Evolutionary conservation across 2,113 vertebrate genomes (phyloP).

Genomic region (Puffinus mauretanicus): DNA sequence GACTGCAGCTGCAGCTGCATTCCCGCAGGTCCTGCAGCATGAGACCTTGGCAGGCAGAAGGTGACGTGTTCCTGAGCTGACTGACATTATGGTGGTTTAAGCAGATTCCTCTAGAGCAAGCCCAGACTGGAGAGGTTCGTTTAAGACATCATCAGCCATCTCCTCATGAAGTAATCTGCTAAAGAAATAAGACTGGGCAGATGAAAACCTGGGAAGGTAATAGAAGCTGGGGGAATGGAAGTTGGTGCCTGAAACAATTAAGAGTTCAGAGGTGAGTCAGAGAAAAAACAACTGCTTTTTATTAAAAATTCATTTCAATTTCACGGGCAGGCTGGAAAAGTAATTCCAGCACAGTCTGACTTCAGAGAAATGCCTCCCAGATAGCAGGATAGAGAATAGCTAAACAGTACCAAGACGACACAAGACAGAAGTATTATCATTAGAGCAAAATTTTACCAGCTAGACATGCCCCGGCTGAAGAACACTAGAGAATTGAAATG

Average conservation of each 20-base stretch:
- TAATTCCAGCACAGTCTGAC: constrained; percentile 40
- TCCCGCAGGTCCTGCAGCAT: neutral
- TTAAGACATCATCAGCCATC: constrained; percentile 37
- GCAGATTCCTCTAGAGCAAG: constrained; percentile 30
- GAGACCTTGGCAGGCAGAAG: neutral
- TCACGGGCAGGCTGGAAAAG: constrained; percentile 44
- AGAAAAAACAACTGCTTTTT: constrained; percentile 62
- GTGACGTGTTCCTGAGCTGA: neutral
- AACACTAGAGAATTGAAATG: neutral
- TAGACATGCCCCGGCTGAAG: neutral
- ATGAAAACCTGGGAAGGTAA: constrained; percentile 55
- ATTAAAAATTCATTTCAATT: constrained; percentile 64
- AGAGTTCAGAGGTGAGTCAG: constrained; percentile 63
- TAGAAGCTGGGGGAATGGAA: constrained; percentile 36
- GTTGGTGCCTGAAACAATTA: constrained; percentile 63
- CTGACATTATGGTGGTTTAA: neutral
- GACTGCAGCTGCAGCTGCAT: neutral
- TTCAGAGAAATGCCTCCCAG: constrained; percentile 40
- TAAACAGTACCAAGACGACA: neutral
- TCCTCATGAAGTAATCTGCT: constrained; percentile 23
- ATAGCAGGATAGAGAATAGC: neutral
- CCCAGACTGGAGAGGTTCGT: constrained; percentile 5
- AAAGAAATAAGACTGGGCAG: constrained; percentile 11
- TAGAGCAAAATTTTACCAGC: neutral
- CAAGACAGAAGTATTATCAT: neutral